Evolutionary conservation across 1,140 invertebrate genomes (phyloP).

Genomic region (Magallana angulata): DNA sequence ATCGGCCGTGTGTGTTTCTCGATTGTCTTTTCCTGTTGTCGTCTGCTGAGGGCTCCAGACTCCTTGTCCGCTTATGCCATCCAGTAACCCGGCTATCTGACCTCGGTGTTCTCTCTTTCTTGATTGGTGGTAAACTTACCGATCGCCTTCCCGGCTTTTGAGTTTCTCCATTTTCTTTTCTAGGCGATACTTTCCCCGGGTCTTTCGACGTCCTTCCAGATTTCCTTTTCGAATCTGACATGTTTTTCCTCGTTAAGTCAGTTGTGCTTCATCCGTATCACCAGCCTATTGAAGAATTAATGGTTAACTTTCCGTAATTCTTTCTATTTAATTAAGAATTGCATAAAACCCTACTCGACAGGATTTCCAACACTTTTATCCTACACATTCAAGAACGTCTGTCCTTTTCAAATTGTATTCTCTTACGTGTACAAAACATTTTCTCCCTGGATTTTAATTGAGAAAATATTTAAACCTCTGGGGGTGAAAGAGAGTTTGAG

Average conservation of each 20-base stretch:
- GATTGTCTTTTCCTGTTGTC: neutral
- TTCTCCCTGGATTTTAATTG: no score
- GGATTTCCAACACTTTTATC: no score
- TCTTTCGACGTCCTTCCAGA: neutral
- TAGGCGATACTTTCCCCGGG: neutral
- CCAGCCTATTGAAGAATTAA: no score
- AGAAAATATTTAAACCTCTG: no score
- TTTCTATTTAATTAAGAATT: no score
- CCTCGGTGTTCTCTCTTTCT: neutral
- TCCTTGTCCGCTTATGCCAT: constrained; percentile 2
- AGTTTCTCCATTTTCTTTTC: constrained; percentile 1
- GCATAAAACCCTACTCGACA: no score
- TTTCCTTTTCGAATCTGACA: neutral
- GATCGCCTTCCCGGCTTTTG: neutral
- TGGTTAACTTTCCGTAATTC: no score
- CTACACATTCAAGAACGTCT: no score
- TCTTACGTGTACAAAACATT: no score
- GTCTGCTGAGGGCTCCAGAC: neutral
- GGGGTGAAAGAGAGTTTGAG: no score
- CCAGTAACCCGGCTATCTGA: neutral
- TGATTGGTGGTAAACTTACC: neutral
- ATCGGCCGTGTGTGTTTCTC: neutral
- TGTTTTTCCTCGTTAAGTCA: neutral
- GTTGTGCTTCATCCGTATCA: no score
- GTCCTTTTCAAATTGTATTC: no score